Evolutionary conservation across 2,797 vertebrate species (phyloP).

Genomic region (Manis pentadactyla): DNA sequence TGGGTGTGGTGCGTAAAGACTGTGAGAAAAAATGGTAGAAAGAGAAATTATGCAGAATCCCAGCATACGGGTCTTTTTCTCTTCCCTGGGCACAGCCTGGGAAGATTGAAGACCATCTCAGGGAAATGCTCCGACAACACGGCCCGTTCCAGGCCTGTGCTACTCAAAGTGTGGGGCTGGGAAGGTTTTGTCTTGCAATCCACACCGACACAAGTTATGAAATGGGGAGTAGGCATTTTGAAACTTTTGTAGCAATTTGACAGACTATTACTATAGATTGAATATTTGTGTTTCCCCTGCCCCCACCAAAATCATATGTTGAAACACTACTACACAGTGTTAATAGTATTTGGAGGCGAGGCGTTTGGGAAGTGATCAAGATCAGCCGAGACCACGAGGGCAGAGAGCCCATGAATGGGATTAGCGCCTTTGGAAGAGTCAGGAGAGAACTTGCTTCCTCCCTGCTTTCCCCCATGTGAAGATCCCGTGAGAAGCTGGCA

Average conservation of each 20-base stretch:
- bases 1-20: conserved; percentile 9
- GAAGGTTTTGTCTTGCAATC: not conserved
- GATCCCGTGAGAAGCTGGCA: not conserved
- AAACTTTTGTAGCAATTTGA: not conserved
- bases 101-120: not conserved
- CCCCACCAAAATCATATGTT: not conserved
- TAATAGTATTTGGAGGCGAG: not conserved
- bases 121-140: not conserved
- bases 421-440: not conserved
- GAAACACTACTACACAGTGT: not conserved
- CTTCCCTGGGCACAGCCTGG: not conserved
- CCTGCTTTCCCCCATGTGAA: not conserved
- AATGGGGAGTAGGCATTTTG: not conserved
- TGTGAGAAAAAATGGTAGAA: not conserved
- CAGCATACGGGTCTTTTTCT: not conserved
- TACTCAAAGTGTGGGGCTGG: not conserved
- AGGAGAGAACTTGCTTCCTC: not conserved
- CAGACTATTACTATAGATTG: not conserved
- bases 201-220: not conserved
- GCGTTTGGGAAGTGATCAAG: not conserved
- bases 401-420: not conserved
- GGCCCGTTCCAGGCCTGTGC: not conserved
- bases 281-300: not conserved
- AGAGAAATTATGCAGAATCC: not conserved
- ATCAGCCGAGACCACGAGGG: not conserved